Evolutionary conservation across 2,113 vertebrate species (phyloP).

Genomic region (Agelaius tricolor): DNA sequence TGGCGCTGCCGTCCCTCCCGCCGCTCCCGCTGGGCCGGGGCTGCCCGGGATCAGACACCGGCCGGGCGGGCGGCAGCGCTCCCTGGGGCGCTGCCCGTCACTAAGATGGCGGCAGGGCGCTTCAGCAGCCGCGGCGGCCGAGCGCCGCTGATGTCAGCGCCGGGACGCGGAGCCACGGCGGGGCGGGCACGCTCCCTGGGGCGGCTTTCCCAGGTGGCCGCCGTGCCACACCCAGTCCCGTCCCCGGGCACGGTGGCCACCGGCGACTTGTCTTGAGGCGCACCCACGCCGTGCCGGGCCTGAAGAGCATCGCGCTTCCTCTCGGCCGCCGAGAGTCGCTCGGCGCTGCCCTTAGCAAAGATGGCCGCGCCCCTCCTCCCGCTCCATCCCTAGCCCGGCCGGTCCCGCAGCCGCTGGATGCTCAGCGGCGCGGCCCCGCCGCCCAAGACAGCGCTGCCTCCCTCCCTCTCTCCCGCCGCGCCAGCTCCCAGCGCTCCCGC

Average conservation of each 20-base stretch:
- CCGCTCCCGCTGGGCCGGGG: not conserved
- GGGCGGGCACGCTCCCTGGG: fast-evolving
- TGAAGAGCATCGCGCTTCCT: too few relatives aligned
- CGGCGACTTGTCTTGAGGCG: fast-evolving
- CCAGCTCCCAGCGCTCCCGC: not conserved
- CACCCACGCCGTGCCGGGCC: not conserved
- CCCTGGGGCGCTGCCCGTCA: not conserved
- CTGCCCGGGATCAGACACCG: not conserved
- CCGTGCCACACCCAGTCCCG: not conserved
- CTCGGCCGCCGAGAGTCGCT: too few relatives aligned
- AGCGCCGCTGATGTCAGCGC: not conserved
- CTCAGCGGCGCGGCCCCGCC: not conserved
- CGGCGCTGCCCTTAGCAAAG: conserved; percentile 15
- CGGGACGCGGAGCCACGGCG: not conserved
- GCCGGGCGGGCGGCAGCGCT: not conserved
- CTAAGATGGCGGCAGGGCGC: not conserved
- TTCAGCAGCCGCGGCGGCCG: not conserved
- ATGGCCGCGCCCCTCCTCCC: not conserved
- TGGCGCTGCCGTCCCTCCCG: not conserved
- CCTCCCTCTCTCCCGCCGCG: not conserved
- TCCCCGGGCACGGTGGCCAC: fast-evolving
- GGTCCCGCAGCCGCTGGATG: not conserved
- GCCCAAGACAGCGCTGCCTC: not conserved
- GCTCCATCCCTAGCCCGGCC: not conserved
- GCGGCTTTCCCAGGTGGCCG: not conserved